Percentiles rank a stretch among this genome's conserved stretches.
These are phyloP conservation scores for Diabrotica undecimpunctata DNA, from an alignment of 1,140 invertebrate species.

Conservation along the genomic window DNA sequence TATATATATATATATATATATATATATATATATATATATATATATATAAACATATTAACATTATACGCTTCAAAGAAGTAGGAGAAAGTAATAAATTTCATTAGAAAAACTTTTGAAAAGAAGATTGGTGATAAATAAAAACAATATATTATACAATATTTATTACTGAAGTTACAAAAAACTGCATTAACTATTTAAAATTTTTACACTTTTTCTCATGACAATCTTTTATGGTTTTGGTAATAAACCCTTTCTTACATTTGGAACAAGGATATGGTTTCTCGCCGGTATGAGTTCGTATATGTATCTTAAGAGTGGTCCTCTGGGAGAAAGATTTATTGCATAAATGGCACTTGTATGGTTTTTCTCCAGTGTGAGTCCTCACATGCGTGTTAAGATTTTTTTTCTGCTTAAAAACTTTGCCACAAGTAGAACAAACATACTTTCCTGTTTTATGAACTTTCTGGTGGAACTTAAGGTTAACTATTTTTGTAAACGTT, in stretches of 20 bases:
- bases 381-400: constrained; percentile 59
- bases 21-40: too few relatives aligned
- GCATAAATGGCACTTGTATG: constrained; percentile 51
- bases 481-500: background rate
- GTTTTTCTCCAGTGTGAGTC: constrained; percentile 53
- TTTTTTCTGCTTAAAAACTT: constrained; percentile 59
- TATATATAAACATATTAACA: too few relatives aligned
- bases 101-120: too few relatives aligned
- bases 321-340: constrained; percentile 52
- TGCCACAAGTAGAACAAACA: constrained; percentile 48
- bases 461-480: background rate
- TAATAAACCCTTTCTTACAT: constrained; percentile 63
- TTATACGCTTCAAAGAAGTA: too few relatives aligned
- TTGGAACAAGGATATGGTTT: constrained; percentile 67
- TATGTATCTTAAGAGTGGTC: constrained; percentile 54
- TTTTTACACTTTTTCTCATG: background rate
- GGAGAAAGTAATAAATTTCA: too few relatives aligned
- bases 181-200: background rate
- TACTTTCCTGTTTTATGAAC: background rate
- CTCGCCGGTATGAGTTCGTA: constrained; percentile 54
- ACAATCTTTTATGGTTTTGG: constrained; percentile 49
- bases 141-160: too few relatives aligned
- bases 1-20: too few relatives aligned
- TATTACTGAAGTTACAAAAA: too few relatives aligned
- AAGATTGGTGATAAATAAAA: too few relatives aligned